Percentiles rank a stretch among this genome's conserved stretches.
Conservation (phyloP, 2,888 invertebrate genomes). For the Hemicrepidius hirtus region DNA sequence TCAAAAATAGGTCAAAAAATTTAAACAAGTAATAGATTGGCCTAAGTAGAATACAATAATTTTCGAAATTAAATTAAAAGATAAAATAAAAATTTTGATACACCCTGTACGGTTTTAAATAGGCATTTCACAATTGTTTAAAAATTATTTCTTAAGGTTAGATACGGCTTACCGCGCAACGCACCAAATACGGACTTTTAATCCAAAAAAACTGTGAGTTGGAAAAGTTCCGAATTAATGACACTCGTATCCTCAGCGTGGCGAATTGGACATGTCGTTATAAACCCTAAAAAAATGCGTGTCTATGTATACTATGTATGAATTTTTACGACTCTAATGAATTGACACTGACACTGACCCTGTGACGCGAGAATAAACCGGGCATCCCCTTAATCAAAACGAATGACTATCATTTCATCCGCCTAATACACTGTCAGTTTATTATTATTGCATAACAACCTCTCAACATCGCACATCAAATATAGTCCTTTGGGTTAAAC, state of each 20-base stretch:
- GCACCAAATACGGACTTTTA: no score
- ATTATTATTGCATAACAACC: conserved; percentile 4
- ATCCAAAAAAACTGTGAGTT: background rate
- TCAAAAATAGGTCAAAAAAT: no score
- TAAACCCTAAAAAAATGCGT: background rate
- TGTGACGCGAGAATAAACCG: background rate
- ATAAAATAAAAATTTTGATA: no score
- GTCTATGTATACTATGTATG: background rate
- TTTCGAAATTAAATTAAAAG: no score
- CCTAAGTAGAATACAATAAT: no score
- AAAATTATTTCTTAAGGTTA: no score
- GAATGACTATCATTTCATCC: no score
- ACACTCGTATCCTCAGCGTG: background rate
- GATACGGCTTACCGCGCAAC: no score
- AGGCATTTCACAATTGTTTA: no score
- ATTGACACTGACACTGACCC: background rate
- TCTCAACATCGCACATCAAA: background rate
- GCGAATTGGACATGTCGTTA: background rate
- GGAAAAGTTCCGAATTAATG: background rate
- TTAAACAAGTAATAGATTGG: no score
- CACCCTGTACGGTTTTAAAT: no score
- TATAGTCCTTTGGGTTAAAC: background rate
- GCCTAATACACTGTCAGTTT: background rate
- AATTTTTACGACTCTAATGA: conserved; percentile 1
- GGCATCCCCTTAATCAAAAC: no score